phyloP scores from a whole-genome alignment of 2,113 vertebrate species.

The Barnardius zonarius region DNA sequence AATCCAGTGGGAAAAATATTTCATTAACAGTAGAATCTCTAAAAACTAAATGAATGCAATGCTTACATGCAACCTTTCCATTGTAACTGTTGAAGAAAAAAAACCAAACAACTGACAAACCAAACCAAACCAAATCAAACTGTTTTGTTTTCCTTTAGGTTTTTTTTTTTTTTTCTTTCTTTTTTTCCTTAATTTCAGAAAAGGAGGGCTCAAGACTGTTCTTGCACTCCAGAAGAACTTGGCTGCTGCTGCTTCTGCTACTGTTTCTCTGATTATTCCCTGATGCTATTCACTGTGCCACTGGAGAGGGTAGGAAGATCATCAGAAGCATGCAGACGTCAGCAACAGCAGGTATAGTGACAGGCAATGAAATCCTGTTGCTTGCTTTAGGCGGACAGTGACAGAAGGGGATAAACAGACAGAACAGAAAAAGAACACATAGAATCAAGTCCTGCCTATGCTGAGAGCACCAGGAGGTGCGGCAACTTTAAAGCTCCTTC shows the following conservation, averaged over 20 bases:
- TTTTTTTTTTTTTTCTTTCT: too few relatives aligned
- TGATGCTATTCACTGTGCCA: background rate
- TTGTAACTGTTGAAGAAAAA: background rate
- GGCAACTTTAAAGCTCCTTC: background rate
- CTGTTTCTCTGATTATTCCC: background rate
- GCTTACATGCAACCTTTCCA: background rate
- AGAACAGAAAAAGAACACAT: background rate
- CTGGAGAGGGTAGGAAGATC: background rate
- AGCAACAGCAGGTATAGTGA: background rate
- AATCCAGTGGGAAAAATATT: background rate
- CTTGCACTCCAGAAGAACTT: background rate
- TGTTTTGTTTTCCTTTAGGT: background rate
- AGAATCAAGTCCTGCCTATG: background rate
- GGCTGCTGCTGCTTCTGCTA: background rate
- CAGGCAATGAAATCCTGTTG: background rate
- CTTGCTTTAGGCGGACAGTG: background rate
- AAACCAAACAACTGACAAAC: too few relatives aligned
- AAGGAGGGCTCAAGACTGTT: background rate
- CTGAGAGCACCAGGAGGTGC: background rate
- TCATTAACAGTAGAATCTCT: background rate
- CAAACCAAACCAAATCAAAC: too few relatives aligned
- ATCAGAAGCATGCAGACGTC: too few relatives aligned
- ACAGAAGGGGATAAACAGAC: background rate
- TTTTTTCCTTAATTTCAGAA: background rate
- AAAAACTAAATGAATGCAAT: background rate